These are phyloP conservation scores for Patella pellucida DNA, from an alignment of 2,888 invertebrate genomes.

Conservation along the genomic window DNA sequence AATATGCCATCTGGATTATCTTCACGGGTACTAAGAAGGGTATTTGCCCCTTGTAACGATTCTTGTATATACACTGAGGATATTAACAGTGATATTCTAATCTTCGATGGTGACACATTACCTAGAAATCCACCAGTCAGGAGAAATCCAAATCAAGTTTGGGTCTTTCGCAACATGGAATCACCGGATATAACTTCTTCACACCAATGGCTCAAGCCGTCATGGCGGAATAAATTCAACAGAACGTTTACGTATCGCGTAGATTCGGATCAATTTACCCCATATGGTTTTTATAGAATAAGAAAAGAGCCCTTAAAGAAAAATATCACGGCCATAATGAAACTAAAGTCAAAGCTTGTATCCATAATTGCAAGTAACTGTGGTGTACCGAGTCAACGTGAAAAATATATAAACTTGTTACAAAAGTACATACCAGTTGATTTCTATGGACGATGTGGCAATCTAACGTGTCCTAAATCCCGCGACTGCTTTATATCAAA, in stretches of 20 bases:
- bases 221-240: conserved; percentile 31
- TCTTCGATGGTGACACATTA: too few species aligned
- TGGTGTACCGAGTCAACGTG: conserved; percentile 22
- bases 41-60: too few species aligned
- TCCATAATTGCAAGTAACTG: conserved; percentile 29
- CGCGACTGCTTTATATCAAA: conserved; percentile 4
- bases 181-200: neutral
- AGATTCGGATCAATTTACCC: conserved; percentile 37
- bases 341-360: conserved; percentile 24
- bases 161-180: conserved; percentile 13
- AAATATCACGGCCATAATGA: conserved; percentile 8
- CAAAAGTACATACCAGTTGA: conserved; percentile 27
- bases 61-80: too few species aligned
- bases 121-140: too few species aligned
- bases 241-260: conserved; percentile 39
- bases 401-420: conserved; percentile 23
- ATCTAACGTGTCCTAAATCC: neutral
- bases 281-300: conserved; percentile 22
- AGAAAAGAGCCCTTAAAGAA: neutral
- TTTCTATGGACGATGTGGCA: conserved; percentile 31
- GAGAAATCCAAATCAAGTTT: conserved; percentile 2
- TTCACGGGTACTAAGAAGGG: too few species aligned
- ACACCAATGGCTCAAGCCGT: neutral
- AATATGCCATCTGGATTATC: too few species aligned
- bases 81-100: too few species aligned